Evolutionary conservation across 2,797 vertebrate genomes (phyloP).

Genomic region (Premnoplex brunnescens): DNA sequence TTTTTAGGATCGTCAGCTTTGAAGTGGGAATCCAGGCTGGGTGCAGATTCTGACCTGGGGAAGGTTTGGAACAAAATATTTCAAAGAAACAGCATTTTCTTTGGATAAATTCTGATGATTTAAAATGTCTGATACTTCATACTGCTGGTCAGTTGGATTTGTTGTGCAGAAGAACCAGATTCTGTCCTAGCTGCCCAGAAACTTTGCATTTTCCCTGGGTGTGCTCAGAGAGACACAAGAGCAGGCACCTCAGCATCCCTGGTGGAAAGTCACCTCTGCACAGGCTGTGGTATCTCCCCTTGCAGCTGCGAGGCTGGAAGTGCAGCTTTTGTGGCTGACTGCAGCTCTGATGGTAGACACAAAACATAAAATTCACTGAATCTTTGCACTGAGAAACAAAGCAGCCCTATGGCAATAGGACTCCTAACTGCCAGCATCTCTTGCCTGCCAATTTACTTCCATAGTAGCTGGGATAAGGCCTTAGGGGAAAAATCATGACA

Average conservation of each 20-base stretch:
- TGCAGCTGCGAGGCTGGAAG: background rate
- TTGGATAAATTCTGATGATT: background rate
- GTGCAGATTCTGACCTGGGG: background rate
- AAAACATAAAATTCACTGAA: background rate
- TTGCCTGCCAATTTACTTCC: constrained; percentile 2
- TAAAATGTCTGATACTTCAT: background rate
- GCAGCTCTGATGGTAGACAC: background rate
- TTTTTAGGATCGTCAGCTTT: background rate
- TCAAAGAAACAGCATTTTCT: background rate
- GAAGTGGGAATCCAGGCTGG: background rate
- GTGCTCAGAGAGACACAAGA: background rate
- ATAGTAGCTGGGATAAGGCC: background rate
- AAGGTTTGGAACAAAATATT: background rate
- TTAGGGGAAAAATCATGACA: background rate
- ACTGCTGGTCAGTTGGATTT: background rate
- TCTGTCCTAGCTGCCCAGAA: background rate
- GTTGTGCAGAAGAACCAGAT: background rate
- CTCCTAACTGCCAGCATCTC: constrained; percentile 33
- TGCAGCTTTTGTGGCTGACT: background rate
- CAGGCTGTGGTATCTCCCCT: background rate
- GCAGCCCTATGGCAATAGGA: background rate
- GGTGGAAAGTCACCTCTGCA: background rate
- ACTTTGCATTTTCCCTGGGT: background rate
- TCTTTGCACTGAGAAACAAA: background rate
- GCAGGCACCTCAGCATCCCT: background rate